phyloP scores from a whole-genome alignment of 2,797 vertebrate genomes.

The Taenioides sp. region DNA sequence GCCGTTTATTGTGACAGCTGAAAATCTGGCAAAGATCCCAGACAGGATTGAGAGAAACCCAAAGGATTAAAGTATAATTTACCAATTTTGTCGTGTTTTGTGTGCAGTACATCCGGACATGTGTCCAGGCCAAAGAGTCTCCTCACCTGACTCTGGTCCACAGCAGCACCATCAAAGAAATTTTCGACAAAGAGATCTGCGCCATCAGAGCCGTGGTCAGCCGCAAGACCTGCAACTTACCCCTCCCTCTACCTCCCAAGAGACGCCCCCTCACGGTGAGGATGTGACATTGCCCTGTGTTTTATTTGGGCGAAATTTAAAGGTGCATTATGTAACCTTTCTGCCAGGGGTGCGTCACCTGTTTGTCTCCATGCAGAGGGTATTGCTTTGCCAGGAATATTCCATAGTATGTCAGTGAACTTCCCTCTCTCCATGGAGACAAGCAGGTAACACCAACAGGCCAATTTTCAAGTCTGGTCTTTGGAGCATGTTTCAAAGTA shows the following conservation, averaged over 20 bases:
- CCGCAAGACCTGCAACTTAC: constrained; percentile 86
- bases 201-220: constrained; percentile 86
- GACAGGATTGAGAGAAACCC: not conserved
- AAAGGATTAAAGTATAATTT: not conserved
- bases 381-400: too few relatives aligned
- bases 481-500: too few relatives aligned
- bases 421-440: too few relatives aligned
- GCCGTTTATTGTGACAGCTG: too few relatives aligned
- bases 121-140: constrained; percentile 85
- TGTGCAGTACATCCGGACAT: constrained; percentile 88
- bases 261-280: constrained; percentile 86
- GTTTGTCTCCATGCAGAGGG: too few relatives aligned
- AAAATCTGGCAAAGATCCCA: not conserved
- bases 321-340: too few relatives aligned
- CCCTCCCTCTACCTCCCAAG: constrained; percentile 94
- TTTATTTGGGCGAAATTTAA: not conserved
- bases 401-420: too few relatives aligned
- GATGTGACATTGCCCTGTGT: not conserved
- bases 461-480: too few relatives aligned
- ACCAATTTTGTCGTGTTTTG: constrained; percentile 14
- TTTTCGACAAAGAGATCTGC: constrained; percentile 93
- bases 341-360: too few relatives aligned
- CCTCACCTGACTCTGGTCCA: constrained; percentile 92
- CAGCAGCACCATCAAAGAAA: constrained; percentile 83
- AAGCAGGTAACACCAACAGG: too few relatives aligned